Percentiles rank a stretch among this genome's conserved stretches.
Evolutionary conservation across 1,140 invertebrate genomes (phyloP).

Genomic region (Hypothenemus hampei): DNA sequence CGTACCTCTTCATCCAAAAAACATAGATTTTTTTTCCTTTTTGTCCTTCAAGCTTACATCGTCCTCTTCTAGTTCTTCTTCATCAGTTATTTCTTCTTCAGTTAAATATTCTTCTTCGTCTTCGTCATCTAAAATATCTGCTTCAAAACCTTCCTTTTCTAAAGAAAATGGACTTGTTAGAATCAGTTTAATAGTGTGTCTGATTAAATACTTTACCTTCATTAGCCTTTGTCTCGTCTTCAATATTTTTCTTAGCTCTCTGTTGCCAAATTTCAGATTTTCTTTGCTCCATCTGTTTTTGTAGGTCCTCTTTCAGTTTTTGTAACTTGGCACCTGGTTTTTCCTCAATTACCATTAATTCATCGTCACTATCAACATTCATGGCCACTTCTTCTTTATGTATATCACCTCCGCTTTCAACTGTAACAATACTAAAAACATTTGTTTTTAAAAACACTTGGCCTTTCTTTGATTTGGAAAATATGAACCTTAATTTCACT

Average conservation of each 20-base stretch:
- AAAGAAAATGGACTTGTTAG: not conserved
- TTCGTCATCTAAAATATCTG: constrained; percentile 45
- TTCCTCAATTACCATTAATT: constrained; percentile 39
- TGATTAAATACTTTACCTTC: constrained; percentile 1
- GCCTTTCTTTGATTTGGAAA: not conserved
- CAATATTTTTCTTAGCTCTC: constrained; percentile 45
- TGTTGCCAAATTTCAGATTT: constrained; percentile 60
- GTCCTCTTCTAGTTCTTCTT: constrained; percentile 35
- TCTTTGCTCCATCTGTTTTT: constrained; percentile 57
- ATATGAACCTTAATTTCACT: constrained; percentile 44
- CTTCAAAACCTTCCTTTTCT: constrained; percentile 31
- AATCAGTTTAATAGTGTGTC: too few relatives aligned
- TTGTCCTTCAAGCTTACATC: constrained; percentile 31
- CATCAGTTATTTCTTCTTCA: constrained; percentile 38
- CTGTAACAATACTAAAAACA: constrained; percentile 38
- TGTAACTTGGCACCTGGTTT: constrained; percentile 56
- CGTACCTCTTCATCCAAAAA: constrained; percentile 38
- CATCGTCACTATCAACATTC: constrained; percentile 40
- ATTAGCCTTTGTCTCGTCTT: not conserved
- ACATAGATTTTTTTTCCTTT: constrained; percentile 31
- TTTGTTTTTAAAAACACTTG: constrained; percentile 15
- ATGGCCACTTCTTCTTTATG: constrained; percentile 46
- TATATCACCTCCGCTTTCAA: constrained; percentile 44
- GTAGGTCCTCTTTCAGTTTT: constrained; percentile 58
- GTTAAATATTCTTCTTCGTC: constrained; percentile 41